Conservation (phyloP, 2,113 vertebrate species). For the Rousettus leschenaultii region DNA sequence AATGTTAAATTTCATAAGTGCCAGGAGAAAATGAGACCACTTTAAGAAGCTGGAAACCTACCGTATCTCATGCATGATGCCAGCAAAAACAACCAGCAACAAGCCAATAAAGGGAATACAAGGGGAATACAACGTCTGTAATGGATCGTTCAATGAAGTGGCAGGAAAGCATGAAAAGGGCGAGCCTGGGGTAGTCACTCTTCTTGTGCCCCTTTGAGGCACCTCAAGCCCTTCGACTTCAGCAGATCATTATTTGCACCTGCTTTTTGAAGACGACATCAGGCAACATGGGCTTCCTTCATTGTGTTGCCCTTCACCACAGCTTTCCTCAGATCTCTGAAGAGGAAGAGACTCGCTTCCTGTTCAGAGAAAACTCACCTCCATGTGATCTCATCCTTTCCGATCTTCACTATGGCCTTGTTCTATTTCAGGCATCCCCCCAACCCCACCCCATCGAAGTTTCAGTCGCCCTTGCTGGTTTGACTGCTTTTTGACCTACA, state of each 20-base stretch:
- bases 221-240: background rate
- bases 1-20: background rate
- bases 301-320: background rate
- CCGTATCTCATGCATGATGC: background rate
- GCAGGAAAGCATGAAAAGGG: background rate
- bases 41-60: background rate
- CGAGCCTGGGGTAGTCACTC: too few relatives aligned
- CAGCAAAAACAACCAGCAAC: background rate
- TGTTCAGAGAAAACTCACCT: background rate
- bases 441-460: too few relatives aligned
- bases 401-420: background rate
- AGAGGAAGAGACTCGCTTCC: background rate
- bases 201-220: background rate
- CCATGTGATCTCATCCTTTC: background rate
- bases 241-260: background rate
- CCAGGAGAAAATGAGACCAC: background rate
- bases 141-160: background rate
- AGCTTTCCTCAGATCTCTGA: background rate
- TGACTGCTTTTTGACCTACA: background rate
- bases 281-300: background rate
- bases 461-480: background rate
- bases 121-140: background rate
- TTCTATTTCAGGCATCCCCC: background rate
- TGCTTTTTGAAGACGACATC: background rate
- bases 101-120: background rate